phyloP scores from a whole-genome alignment of 2,113 vertebrate genomes.

The Psettodes erumei region DNA sequence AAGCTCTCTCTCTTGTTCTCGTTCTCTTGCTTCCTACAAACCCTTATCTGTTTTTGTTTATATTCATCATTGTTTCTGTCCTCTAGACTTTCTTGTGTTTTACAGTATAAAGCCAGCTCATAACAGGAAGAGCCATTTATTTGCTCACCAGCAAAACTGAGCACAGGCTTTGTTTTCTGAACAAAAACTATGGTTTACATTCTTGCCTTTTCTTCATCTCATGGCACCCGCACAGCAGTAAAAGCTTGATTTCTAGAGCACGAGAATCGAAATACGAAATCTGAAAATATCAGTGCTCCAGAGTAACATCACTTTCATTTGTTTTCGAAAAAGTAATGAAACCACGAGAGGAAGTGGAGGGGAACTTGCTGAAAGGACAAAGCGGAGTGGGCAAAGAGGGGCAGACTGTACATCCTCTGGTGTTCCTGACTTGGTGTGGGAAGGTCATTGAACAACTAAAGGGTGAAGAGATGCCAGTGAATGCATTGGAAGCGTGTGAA shows the following conservation, averaged over 20 bases:
- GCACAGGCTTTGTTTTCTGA: conserved; percentile 27
- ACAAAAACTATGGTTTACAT: conserved; percentile 34
- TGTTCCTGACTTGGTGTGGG: conserved; percentile 15
- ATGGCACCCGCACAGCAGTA: conserved; percentile 17
- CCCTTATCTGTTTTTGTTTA: conserved; percentile 24
- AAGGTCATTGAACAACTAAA: conserved; percentile 35
- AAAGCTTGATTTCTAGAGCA: conserved; percentile 19
- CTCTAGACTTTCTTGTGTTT: conserved; percentile 4
- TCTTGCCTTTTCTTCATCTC: conserved; percentile 14
- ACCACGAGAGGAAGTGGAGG: not conserved
- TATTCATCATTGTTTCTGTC: not conserved
- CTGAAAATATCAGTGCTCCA: conserved; percentile 28
- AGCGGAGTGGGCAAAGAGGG: not conserved
- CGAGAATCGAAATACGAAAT: conserved; percentile 23
- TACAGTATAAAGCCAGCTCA: conserved; percentile 11
- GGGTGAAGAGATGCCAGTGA: not conserved
- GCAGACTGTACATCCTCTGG: not conserved
- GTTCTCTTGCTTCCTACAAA: conserved; percentile 10
- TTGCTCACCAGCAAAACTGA: conserved; percentile 21
- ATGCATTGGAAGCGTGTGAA: conserved; percentile 50
- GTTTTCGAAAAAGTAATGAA: conserved; percentile 43
- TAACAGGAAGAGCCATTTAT: too few relatives aligned
- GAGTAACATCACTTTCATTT: conserved; percentile 32
- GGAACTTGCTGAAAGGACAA: conserved; percentile 2
- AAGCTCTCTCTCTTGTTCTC: conserved; percentile 10